Conservation (phyloP, 2,113 vertebrate genomes). For the Ploceus nigricollis region DNA sequence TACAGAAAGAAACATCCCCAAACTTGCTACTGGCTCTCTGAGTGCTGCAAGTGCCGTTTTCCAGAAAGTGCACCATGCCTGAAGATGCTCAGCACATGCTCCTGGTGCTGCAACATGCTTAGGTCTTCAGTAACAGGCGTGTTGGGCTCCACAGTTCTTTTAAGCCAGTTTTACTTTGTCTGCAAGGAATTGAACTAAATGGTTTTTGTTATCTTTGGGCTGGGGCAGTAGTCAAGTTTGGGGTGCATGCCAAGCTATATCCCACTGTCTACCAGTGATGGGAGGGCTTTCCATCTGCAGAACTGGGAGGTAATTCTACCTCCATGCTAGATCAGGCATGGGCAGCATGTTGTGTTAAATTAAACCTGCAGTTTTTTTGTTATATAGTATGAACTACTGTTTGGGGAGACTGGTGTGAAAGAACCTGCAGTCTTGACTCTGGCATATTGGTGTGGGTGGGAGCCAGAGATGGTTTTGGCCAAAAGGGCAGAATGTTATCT, state of each 20-base stretch:
- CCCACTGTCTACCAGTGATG: neutral
- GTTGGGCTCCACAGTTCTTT: neutral
- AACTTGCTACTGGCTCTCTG: neutral
- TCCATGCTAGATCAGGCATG: neutral
- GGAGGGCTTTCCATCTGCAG: neutral
- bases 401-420: neutral
- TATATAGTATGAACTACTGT: neutral
- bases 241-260: neutral
- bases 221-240: neutral
- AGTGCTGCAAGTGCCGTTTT: neutral
- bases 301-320: conserved; percentile 6
- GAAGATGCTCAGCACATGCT: neutral
- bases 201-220: neutral
- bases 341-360: conserved; percentile 10
- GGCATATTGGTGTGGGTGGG: rapidly evolving
- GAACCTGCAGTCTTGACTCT: neutral
- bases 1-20: neutral
- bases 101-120: neutral
- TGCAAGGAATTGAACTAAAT: neutral
- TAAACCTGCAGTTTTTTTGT: neutral
- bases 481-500: neutral
- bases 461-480: neutral
- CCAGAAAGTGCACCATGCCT: neutral
- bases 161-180: neutral
- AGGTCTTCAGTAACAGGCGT: neutral